A percentile compares a stretch with the other conserved stretches of the same genome.
These are phyloP conservation scores for Circaetus gallicus DNA, from an alignment of 2,113 vertebrate species.

Conservation along the genomic window DNA sequence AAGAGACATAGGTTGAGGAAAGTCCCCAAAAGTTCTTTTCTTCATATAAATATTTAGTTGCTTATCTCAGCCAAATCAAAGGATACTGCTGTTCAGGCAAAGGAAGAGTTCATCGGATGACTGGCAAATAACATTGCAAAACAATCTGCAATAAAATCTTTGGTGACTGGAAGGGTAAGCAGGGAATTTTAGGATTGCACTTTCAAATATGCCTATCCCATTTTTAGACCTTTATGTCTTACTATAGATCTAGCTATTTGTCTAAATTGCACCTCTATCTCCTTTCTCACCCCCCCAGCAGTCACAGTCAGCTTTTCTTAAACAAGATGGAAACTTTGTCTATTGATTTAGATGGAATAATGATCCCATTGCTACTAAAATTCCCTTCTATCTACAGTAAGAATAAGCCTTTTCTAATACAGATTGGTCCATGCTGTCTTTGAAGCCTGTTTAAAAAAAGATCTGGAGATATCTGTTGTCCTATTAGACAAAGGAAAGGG, in stretches of 20 bases:
- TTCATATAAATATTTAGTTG: not conserved
- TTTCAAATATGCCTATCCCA: not conserved
- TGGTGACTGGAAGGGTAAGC: not conserved
- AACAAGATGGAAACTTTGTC: not conserved
- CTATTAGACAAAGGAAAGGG: not conserved
- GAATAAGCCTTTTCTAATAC: not conserved
- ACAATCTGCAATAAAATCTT: not conserved
- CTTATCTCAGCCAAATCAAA: not conserved
- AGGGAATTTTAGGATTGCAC: not conserved
- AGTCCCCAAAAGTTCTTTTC: not conserved
- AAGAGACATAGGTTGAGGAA: not conserved
- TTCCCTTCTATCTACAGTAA: not conserved
- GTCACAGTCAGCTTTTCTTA: not conserved
- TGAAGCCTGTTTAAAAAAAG: not conserved
- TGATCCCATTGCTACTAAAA: not conserved
- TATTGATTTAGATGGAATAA: not conserved
- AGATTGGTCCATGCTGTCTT: not conserved
- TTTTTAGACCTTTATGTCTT: not conserved
- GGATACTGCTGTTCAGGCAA: not conserved
- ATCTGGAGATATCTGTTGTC: not conserved
- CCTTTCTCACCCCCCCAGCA: not conserved
- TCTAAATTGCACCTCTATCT: not conserved
- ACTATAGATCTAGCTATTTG: not conserved
- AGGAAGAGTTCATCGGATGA: not conserved
- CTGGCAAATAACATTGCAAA: not conserved